Base-by-base conservation (phyloP, 1,140 invertebrate genomes). In the Plodia interpunctella region DNA sequence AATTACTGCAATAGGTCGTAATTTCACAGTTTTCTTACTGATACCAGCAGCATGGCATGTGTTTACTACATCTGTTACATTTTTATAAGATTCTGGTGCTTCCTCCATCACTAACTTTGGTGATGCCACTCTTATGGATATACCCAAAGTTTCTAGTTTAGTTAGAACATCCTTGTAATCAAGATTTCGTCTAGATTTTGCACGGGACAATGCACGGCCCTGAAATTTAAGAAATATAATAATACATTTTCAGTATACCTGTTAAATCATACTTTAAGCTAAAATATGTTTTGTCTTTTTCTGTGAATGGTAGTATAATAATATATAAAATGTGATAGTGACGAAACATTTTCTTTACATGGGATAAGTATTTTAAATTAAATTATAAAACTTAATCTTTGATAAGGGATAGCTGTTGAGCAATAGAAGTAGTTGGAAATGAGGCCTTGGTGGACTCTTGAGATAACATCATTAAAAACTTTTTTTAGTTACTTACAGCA, bases 61-160 rank as follows among this genome's bases (percentile, higher is more conserved):
- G 87, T 99, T 94, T 0, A 99, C 99, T 50, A 99, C 99, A 92
- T 99, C 98, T 0, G 98, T 99, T 0, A 99, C 99, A 93, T 99
- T 98, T 91, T 99, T 99, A 87, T 99, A 99, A 0, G 98, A 99
- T 86, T 99, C 98, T 0, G 99, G 99, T 51, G 98, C 97, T 91
- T 99, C 99, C 91, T 99, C 99, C 98, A 99, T 99, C 0, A 99
- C 98, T 59, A 99, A 90, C 91, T 99, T 99, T 0, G 99, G 99
- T 11, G 98, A 99, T 21, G 99, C 99, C 0, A 99, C 97, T 80
- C 99, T 92, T 63, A 99, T 99, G 1, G 98, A 96, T 71, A 99
- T 99, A n/a, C 98, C 98, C 90, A 97, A 93, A 49, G 93, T 88
- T 71, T 98, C 93, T 44, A 99, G 87, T 82, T 97, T 96, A 15